These are phyloP conservation scores for Drosophila setosimentum DNA, from an alignment of 2,888 invertebrate species.

Conservation along the genomic window DNA sequence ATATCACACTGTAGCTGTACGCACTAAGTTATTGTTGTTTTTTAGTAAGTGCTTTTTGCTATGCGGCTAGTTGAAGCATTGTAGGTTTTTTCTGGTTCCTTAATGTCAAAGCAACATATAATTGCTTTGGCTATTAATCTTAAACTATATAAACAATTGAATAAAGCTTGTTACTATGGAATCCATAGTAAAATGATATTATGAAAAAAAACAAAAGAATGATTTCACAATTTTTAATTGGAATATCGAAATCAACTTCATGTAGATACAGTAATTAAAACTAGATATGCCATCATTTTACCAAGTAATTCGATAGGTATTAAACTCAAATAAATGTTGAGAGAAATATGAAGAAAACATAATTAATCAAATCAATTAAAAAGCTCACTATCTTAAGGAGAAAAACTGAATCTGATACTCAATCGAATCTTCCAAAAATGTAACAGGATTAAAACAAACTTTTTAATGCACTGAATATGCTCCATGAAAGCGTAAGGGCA, in stretches of 20 bases:
- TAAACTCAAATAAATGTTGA: neutral
- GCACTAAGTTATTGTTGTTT: constrained; percentile 37
- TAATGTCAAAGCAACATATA: constrained; percentile 41
- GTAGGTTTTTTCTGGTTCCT: constrained; percentile 67
- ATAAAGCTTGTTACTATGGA: constrained; percentile 47
- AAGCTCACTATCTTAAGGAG: neutral
- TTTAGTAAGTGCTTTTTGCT: constrained; percentile 32
- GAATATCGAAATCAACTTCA: neutral
- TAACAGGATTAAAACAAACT: neutral
- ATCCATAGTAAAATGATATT: constrained; percentile 38
- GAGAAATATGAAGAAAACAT: neutral
- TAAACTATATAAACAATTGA: constrained; percentile 38
- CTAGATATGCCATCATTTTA: neutral
- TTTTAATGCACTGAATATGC: neutral
- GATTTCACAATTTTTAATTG: neutral
- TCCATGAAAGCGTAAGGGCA: constrained; percentile 1
- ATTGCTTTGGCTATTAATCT: constrained; percentile 39
- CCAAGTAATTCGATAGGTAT: neutral
- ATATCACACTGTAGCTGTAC: constrained; percentile 41
- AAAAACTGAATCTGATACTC: neutral
- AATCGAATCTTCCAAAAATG: neutral
- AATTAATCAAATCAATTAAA: neutral
- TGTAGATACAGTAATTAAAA: neutral
- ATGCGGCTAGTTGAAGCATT: constrained; percentile 24
- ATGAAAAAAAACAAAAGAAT: neutral